phyloP scores from a whole-genome alignment of 2,113 vertebrate genomes.

The Hippoglossus stenolepis region DNA sequence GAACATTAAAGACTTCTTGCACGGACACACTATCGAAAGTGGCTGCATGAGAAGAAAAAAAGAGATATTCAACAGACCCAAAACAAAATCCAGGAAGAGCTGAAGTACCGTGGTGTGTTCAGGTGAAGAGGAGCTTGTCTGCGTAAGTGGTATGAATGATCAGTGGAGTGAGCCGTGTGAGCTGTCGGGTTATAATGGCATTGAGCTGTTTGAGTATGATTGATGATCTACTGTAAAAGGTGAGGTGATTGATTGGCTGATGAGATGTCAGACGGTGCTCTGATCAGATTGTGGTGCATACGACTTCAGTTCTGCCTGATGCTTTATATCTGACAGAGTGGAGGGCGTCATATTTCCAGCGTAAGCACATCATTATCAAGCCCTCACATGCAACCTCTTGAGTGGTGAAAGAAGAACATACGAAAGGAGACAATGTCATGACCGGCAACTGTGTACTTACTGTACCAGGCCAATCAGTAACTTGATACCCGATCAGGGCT shows the following conservation, averaged over 20 bases:
- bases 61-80: neutral
- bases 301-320: neutral
- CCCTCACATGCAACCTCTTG: too few species aligned
- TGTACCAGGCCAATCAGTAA: too few species aligned
- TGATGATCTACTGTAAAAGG: conserved; percentile 18
- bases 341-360: too few species aligned
- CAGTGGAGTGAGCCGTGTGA: neutral
- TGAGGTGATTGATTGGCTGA: conserved; percentile 28
- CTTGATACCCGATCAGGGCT: too few species aligned
- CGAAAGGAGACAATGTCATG: too few species aligned
- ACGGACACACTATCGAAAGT: neutral
- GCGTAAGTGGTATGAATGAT: neutral
- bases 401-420: too few species aligned
- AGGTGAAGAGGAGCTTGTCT: neutral
- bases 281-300: neutral
- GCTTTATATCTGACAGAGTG: neutral
- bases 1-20: neutral
- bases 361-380: too few species aligned
- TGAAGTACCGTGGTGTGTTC: neutral
- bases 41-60: neutral
- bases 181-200: conserved; percentile 22
- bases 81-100: neutral
- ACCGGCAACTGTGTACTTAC: too few species aligned
- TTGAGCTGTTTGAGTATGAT: conserved; percentile 28
- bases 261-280: conserved; percentile 7